Evolutionary conservation across 2,888 invertebrate genomes (phyloP), one percentile per base, ranked within the genome.

Genomic region (Acanthococcus lagerstroemiae): DNA sequence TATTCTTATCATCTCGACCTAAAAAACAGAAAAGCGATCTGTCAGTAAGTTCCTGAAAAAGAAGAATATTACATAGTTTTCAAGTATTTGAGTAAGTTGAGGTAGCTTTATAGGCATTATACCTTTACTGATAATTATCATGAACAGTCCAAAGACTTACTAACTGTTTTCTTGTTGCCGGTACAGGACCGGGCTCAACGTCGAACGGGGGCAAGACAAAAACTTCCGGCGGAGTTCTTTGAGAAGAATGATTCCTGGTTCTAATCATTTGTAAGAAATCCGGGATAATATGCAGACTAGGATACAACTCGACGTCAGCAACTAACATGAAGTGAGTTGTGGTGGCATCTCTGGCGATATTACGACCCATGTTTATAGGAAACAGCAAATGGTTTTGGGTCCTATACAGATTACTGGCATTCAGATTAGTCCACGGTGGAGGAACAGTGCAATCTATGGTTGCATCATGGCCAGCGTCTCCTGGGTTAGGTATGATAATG

Each of bases 121-220:
- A n/a, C n/a, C n/a, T n/a, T n/a, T n/a, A n/a, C n/a, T n/a, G n/a
- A n/a, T n/a, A n/a, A n/a, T n/a, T n/a, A n/a, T n/a, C n/a, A n/a
- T n/a, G n/a, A n/a, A n/a, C n/a, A n/a, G n/a, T n/a, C n/a, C n/a
- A n/a, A n/a, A n/a, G n/a, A 72, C 76, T 73, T 72, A 80, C 79
- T 72, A 83, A 79, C 72, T 85, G 82, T 6, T 84, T 84, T 77
- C 91, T 91, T 70, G 85, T 85, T 71, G 81, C 81, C 71, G 88
- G 89, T 74, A 87, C 72, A 19, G 68, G 70, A 55, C 72, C 73
- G 65, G 80, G 81, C 70, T 85, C 86, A 68, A 94, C 87, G 79
- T 94, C 94, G 76, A 94, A 95, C 72, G 94, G 86, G 71, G 90
- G 88, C 68, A 94, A 79, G 1, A 92, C 90, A 77, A 88, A 94